These are phyloP conservation scores for Ailurus styani DNA, from an alignment of 2,113 vertebrate genomes.

Conservation along the genomic window DNA sequence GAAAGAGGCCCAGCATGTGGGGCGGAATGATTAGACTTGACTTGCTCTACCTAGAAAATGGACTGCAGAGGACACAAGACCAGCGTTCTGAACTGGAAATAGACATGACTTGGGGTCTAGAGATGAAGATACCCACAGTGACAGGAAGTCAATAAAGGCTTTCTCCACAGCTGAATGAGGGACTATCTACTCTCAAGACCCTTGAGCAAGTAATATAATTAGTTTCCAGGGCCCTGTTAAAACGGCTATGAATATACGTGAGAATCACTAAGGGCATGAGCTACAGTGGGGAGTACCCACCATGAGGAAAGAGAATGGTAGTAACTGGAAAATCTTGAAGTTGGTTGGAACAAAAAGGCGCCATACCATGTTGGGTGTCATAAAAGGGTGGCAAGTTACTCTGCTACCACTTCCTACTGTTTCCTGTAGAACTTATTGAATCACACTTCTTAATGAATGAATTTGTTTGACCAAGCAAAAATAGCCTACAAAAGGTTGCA, in stretches of 20 bases:
- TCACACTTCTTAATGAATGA: neutral
- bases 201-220: constrained; percentile 10
- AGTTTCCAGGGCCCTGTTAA: neutral
- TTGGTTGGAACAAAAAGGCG: neutral
- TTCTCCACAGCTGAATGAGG: neutral
- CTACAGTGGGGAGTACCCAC: neutral
- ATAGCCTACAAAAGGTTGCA: neutral
- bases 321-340: neutral
- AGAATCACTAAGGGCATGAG: neutral
- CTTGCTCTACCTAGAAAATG: neutral
- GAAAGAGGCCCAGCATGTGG: neutral
- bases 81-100: neutral
- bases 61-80: neutral
- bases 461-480: neutral
- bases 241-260: neutral
- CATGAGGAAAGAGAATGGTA: neutral
- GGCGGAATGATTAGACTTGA: neutral
- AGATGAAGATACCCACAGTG: neutral
- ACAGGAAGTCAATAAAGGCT: constrained; percentile 8
- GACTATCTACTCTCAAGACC: neutral
- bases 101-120: neutral
- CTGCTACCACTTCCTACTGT: neutral
- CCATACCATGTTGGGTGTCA: neutral
- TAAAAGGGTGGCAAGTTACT: neutral
- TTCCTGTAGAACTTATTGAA: neutral